Evolutionary conservation across 1,140 invertebrate genomes (phyloP).

Genomic region (Atta colombica): DNA sequence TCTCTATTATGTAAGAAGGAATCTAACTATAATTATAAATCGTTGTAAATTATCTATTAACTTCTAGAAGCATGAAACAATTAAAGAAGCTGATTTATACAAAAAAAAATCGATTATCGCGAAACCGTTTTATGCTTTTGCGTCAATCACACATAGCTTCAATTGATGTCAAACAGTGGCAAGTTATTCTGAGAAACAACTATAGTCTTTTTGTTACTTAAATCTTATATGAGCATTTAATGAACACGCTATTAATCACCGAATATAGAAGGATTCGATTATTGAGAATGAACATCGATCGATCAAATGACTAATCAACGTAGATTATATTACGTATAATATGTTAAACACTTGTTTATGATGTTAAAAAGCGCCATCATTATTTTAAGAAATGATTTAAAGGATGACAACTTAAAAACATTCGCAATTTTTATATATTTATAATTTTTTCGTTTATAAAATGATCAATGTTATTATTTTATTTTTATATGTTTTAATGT

Average conservation of each 20-base stretch:
- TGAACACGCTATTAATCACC: conserved; percentile 8
- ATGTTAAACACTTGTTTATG: neutral
- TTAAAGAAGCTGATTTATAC: neutral
- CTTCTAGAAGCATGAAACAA: neutral
- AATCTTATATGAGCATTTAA: neutral
- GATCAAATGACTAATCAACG: conserved; percentile 11
- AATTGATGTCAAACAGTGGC: neutral
- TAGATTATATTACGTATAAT: conserved; percentile 12
- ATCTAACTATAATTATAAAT: neutral
- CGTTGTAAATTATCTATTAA: neutral
- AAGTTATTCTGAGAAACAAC: conserved; percentile 8
- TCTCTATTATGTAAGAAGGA: neutral
- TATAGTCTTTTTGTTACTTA: neutral
- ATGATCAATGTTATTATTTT: neutral
- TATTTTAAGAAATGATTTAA: conserved; percentile 31
- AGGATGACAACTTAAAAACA: neutral
- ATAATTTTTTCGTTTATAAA: neutral
- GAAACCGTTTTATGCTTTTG: neutral
- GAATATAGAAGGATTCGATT: neutral
- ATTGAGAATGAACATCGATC: conserved; percentile 8
- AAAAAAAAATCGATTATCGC: conserved; percentile 1
- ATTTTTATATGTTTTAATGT: neutral
- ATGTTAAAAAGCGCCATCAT: neutral
- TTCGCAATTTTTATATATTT: conserved; percentile 7
- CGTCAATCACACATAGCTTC: neutral